Base-by-base conservation (phyloP, 2,113 vertebrate genomes). In the Embiotoca jacksoni region DNA sequence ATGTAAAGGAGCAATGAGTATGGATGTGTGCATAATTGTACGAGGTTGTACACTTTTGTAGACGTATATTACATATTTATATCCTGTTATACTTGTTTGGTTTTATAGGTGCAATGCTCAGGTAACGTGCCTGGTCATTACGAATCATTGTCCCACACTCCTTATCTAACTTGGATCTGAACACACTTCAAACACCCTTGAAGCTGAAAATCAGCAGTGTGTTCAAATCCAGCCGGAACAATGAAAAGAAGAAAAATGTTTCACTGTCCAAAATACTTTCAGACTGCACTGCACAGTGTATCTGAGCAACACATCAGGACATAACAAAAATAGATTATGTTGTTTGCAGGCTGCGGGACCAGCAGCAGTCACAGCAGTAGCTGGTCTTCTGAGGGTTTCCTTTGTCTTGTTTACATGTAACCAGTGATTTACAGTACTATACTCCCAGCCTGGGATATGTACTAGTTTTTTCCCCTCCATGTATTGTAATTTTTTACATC, bases 171-270 rank as follows among this genome's bases (percentile, higher is more conserved):
- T 3, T 44, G 41, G 41, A 44, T 44, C 9, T 44, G 41, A 44
- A 11, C 41, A 4, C 4, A 23, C 41, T 44, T 44, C 41, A 44
- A 44, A 44, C 41, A 44, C 23, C 50, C 32, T 23, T 47, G 53
- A 44, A 54, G 9, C 23, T 68, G 13, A 80, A 50, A 62, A 41
- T 35, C 59, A 41, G 39, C 37, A 31, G 49, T 39, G 15, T 60
- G 64, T 23, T 23, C 23, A 59, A 69, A 16, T 59, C 3, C 63
- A 80, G 63, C 76, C 23, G 50, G 49, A 52, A 37, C 33, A 72
- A 50, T 59, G 58, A 69, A 74, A 73, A 47, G 33, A 65, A 39
- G 53, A 68, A 71, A 58, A 58, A 41, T 67, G 16, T 58, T 35
- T 9, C 55, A 57, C 36, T 36, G 15, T 63, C 46, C 66, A 80